A percentile compares a stretch with the other conserved stretches of the same genome.
Evolutionary conservation across 1,140 invertebrate genomes (phyloP).

Genomic region (Drosophila parvula): DNA sequence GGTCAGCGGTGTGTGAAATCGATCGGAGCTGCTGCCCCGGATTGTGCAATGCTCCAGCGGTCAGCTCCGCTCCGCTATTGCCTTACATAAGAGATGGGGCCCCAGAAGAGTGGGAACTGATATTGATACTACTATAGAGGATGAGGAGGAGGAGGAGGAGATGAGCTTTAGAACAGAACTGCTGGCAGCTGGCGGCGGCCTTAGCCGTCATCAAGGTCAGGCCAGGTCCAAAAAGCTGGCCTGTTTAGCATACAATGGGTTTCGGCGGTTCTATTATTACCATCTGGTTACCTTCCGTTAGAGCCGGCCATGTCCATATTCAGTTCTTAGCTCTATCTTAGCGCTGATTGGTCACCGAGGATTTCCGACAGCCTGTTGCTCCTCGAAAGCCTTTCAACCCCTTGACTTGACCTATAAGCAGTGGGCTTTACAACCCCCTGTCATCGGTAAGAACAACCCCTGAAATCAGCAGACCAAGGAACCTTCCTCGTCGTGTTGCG

Average conservation of each 20-base stretch:
- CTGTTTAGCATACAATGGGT: constrained; percentile 37
- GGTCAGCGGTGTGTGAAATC: constrained; percentile 78
- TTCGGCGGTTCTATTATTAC: constrained; percentile 30
- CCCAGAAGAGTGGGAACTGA: not conserved
- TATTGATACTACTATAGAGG: not conserved
- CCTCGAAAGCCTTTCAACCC: constrained; percentile 34
- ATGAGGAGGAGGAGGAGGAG: not conserved
- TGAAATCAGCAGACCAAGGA: constrained; percentile 1
- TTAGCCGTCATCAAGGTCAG: constrained; percentile 47
- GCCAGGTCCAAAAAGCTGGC: constrained; percentile 43
- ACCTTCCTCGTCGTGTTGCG: constrained; percentile 46
- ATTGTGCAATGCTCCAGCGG: constrained; percentile 62
- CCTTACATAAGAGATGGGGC: constrained; percentile 31
- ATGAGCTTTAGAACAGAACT: constrained; percentile 22
- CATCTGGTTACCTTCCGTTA: constrained; percentile 42
- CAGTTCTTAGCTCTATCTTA: constrained; percentile 2
- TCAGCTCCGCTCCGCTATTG: constrained; percentile 1
- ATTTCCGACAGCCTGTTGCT: constrained; percentile 44
- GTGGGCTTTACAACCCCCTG: constrained; percentile 50
- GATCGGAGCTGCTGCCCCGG: constrained; percentile 47
- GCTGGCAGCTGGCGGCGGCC: constrained; percentile 38
- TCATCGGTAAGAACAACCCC: constrained; percentile 26
- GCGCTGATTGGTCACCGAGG: constrained; percentile 54
- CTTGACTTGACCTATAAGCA: constrained; percentile 54
- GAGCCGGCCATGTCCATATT: constrained; percentile 44